These are phyloP conservation scores for Mellivora capensis DNA, from an alignment of 2,113 vertebrate species.

Conservation along the genomic window DNA sequence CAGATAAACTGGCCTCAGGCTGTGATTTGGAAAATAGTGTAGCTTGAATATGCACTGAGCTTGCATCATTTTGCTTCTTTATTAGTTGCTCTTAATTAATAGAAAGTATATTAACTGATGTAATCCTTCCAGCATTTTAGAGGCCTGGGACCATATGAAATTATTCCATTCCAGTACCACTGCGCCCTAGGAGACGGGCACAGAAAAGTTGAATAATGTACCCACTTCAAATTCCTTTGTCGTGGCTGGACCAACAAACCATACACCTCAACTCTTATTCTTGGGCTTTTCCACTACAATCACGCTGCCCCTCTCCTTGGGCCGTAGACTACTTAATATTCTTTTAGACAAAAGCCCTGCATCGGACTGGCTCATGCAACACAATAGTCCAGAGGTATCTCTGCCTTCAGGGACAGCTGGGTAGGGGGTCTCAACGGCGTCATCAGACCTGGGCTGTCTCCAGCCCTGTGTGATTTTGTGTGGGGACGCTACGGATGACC, in stretches of 20 bases:
- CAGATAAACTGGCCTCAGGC: not conserved
- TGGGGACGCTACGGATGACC: not conserved
- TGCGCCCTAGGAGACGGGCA: not conserved
- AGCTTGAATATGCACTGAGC: not conserved
- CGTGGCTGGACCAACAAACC: not conserved
- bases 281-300: not conserved
- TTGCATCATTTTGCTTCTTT: no score
- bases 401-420: not conserved
- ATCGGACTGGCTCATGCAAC: no score
- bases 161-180: not conserved
- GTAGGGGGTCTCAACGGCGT: not conserved
- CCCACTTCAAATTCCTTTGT: not conserved
- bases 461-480: not conserved
- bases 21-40: not conserved
- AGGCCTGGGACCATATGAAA: not conserved
- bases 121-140: not conserved
- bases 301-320: not conserved
- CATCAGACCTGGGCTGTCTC: not conserved
- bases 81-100: not conserved
- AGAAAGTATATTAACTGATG: not conserved
- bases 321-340: not conserved
- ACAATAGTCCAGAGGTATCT: not conserved
- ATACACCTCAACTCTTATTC: not conserved
- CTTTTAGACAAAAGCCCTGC: not conserved
- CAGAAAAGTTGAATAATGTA: not conserved